Percentiles rank a stretch among this genome's conserved stretches.
Conservation (phyloP, 2,113 vertebrate genomes). For the Campylorhamphus procurvoides region DNA sequence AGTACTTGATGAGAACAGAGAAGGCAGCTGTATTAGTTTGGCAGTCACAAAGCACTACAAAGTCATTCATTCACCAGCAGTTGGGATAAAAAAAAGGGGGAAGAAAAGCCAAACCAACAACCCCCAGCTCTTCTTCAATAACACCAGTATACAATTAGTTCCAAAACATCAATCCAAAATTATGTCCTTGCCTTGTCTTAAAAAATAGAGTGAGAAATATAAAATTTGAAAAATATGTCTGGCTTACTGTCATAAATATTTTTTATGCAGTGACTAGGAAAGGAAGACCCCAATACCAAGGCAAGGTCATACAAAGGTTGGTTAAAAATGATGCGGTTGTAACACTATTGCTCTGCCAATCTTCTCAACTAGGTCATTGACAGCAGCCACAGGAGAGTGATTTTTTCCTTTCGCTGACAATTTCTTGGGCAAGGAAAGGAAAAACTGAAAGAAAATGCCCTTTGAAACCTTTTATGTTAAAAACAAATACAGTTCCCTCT, state of each 20-base stretch:
- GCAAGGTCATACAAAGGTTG: background rate
- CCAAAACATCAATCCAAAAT: constrained; percentile 7
- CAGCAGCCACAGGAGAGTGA: background rate
- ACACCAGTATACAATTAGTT: background rate
- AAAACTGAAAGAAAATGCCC: background rate
- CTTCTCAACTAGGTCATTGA: background rate
- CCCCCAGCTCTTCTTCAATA: background rate
- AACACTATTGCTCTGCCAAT: background rate
- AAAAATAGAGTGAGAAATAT: background rate
- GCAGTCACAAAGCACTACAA: background rate
- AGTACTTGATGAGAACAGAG: constrained; percentile 17
- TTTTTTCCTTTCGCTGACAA: background rate
- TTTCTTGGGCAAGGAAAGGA: background rate
- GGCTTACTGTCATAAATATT: background rate
- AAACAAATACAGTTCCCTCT: background rate
- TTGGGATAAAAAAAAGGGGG: background rate
- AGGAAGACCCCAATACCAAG: background rate
- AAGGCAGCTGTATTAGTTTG: background rate
- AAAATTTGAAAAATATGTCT: background rate
- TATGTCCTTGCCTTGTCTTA: background rate
- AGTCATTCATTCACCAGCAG: background rate
- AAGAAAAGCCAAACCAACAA: background rate
- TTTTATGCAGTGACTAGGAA: background rate
- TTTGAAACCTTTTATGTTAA: background rate
- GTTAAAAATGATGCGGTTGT: background rate